phyloP scores from a whole-genome alignment of 1,140 invertebrate genomes.

The honey bee (Apis mellifera) region DNA sequence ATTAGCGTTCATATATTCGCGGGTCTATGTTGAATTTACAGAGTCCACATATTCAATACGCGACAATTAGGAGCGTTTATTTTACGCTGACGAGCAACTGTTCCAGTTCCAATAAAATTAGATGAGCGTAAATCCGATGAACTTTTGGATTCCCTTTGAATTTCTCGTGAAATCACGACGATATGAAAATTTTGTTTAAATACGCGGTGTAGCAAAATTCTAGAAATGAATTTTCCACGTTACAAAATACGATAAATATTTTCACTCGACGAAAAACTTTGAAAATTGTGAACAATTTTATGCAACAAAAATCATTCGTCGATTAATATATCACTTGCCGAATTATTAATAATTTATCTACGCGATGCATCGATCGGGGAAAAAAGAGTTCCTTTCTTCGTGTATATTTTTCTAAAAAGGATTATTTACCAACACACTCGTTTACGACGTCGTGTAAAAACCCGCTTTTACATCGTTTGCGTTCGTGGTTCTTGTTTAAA shows the following conservation, averaged over 20 bases:
- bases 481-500: not conserved
- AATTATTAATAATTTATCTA: no score
- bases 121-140: no score
- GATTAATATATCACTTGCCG: no score
- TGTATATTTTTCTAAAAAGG: not conserved
- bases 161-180: not conserved
- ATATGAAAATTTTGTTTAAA: no score
- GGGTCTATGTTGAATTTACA: not conserved
- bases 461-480: not conserved
- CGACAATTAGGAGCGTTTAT: slow-evolving; percentile 21
- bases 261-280: no score
- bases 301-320: no score
- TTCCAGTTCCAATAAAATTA: not conserved
- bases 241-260: no score
- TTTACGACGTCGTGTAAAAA: not conserved
- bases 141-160: not conserved
- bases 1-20: slow-evolving; percentile 24
- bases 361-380: no score
- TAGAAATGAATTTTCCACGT: no score
- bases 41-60: slow-evolving; percentile 7
- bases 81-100: not conserved
- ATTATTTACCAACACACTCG: not conserved
- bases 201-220: no score
- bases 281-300: no score
- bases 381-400: no score